Base-by-base conservation (phyloP, 2,797 vertebrate genomes). In the Salarias fasciatus region DNA sequence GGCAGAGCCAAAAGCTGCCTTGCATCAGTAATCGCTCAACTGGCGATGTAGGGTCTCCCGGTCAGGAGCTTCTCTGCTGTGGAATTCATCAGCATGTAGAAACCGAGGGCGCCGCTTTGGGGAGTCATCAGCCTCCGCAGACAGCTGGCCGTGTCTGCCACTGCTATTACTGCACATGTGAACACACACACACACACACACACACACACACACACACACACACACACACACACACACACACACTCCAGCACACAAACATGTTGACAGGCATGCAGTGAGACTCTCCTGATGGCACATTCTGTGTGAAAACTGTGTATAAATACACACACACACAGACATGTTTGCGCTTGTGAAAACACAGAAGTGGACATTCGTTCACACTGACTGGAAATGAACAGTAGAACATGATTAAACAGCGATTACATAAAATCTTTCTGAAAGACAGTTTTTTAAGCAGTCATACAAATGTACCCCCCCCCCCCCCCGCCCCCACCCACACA, bases 41-140 rank as follows among this genome's bases (percentile, higher is more conserved):
- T 60, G 65, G 64, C 63, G 52, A 14, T 30, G 69, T 24, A 53
- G 69, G 69, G 14, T 80, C 18, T 64, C 41, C 59, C 13, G 11
- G 53, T 79, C 73, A 66, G 79, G 70, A 84, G 69, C 60, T 49
- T 53, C 68, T 76, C 63, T 79, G 70, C 82, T 87, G 83, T 72
- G 75, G 72, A 83, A 83, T 83, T 83, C 82, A 86, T 86, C 81
- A 85, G 72, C 65, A 66, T 82, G 30, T 58, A 61, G 63, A 85
- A 69, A 24, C 63, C 78, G 57, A 85, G 81, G 63, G 69, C 84
- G 74, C 69, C 68, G 70, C 81, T 69, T 64, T 50, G 28, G 79
- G 82, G 82, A 86, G 72, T 66, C 67, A 72, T 70, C 66, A 68
- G 71, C 69, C 62, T 63, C 74, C 54, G 31, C 73, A 77, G 84